Percentiles rank a stretch among this genome's conserved stretches.
Conservation (phyloP, 2,888 invertebrate genomes). For the Cephonodes hylas region DNA sequence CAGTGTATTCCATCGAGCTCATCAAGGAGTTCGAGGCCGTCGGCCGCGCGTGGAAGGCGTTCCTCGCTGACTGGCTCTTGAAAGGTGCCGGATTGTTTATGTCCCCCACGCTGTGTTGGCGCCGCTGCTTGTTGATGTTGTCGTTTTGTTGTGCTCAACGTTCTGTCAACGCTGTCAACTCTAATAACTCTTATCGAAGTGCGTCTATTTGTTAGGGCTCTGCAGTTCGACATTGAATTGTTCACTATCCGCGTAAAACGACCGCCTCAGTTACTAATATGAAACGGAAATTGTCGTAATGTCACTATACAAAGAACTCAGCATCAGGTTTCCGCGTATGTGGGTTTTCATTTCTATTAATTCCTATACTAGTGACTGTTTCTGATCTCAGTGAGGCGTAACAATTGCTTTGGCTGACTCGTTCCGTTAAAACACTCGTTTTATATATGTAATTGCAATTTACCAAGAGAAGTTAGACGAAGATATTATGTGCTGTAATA, state of each 20-base stretch:
- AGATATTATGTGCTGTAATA: too few relatives aligned
- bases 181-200: background rate
- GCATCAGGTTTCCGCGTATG: background rate
- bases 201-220: background rate
- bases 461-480: background rate
- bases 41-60: conserved; percentile 88
- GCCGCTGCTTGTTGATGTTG: conserved; percentile 40
- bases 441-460: background rate
- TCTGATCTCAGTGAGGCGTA: background rate
- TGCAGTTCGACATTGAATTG: background rate
- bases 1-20: conserved; percentile 89
- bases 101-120: conserved; percentile 45
- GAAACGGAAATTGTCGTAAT: background rate
- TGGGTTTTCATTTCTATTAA: background rate
- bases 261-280: background rate
- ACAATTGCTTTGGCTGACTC: background rate
- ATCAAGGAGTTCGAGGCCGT: conserved; percentile 93
- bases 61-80: conserved; percentile 85
- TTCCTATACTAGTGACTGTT: background rate
- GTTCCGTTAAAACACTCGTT: background rate
- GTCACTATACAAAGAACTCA: background rate
- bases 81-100: conserved; percentile 71
- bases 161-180: background rate
- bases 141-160: conserved; percentile 38
- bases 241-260: background rate